These are phyloP conservation scores for Umimayanthus kanabou DNA, from an alignment of 92 coral and sea anemone species.

Conservation along the genomic window DNA sequence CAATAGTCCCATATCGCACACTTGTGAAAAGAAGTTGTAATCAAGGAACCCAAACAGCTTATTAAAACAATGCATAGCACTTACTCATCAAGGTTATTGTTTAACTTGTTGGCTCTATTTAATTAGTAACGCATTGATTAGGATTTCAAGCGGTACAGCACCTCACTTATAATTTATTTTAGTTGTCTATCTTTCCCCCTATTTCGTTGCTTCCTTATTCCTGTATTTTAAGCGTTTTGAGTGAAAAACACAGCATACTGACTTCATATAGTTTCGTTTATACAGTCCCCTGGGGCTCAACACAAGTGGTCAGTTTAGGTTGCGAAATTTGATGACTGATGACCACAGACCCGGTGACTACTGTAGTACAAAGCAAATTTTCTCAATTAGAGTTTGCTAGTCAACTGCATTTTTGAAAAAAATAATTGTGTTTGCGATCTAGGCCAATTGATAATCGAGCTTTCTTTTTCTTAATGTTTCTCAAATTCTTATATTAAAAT, in stretches of 20 bases:
- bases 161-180: not conserved
- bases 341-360: not conserved
- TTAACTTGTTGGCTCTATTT: conserved; percentile 10
- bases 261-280: not conserved
- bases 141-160: not conserved
- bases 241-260: not conserved
- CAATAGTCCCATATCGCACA: not conserved
- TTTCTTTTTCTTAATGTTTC: too few species aligned
- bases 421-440: not conserved
- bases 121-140: not conserved
- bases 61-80: not conserved
- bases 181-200: not conserved
- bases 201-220: not conserved
- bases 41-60: conserved; percentile 4
- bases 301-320: not conserved
- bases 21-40: not conserved
- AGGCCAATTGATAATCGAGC: not conserved
- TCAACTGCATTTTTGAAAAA: not conserved
- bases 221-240: not conserved
- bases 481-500: too few species aligned
- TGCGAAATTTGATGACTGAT: conserved; percentile 2
- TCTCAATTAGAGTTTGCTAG: not conserved
- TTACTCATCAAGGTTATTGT: not conserved
- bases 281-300: conserved; percentile 12
- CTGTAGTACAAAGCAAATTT: not conserved